phyloP scores from a whole-genome alignment of 2,113 vertebrate genomes.

The Hemiprocne comata region DNA sequence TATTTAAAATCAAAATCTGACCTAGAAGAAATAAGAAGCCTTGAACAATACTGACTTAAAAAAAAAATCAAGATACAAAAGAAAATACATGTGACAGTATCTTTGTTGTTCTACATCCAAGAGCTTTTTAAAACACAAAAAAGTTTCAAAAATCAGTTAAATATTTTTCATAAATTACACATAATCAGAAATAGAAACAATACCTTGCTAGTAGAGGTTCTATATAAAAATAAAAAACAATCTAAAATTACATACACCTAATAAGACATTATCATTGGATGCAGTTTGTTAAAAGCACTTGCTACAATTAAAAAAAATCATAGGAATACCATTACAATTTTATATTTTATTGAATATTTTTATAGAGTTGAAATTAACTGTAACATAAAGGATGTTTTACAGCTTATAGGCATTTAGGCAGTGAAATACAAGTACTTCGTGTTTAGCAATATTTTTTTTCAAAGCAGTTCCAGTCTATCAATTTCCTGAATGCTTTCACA shows the following conservation, averaged over 20 bases:
- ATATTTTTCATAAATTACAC: background rate
- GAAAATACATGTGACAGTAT: fast-evolving
- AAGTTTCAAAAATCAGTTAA: background rate
- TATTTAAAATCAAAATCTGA: background rate
- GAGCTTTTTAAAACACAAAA: background rate
- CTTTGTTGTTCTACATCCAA: background rate
- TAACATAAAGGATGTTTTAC: background rate
- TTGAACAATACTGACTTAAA: background rate
- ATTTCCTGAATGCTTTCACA: background rate
- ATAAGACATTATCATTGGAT: background rate
- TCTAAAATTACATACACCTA: background rate
- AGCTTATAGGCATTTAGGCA: background rate
- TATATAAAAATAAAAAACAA: background rate
- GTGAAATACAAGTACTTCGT: background rate
- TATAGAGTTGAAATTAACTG: background rate
- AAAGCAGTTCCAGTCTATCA: background rate
- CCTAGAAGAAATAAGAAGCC: background rate
- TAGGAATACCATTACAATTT: background rate
- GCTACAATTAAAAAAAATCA: background rate
- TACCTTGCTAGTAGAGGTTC: background rate
- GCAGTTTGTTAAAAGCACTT: background rate
- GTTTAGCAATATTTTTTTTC: background rate
- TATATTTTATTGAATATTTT: background rate
- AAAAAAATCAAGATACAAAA: background rate
- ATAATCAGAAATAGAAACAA: background rate